Evolutionary conservation across 2,797 vertebrate genomes (phyloP), one percentile per base, ranked within the genome.

Genomic region (Anguilla megastoma): DNA sequence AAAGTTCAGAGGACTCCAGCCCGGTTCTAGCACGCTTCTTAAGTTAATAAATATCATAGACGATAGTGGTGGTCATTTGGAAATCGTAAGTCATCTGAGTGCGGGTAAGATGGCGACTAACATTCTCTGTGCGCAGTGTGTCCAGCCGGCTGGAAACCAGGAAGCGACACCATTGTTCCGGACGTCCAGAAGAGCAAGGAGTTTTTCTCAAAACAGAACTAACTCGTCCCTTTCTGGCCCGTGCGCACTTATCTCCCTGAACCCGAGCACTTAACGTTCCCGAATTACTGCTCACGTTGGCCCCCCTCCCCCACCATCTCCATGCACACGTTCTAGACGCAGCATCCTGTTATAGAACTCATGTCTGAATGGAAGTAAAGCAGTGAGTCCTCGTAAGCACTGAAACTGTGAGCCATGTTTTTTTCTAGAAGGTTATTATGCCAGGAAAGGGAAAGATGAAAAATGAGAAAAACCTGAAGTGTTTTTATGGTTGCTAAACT

Each of bases 131-230:
- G 16, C 79, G 0, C 91, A 98, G 98, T 99, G 84, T 99, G 98
- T 91, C 98, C 98, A 0, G 97, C 97, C 45, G 97, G 97, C 88
- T 99, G 98, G 98, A 97, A 96, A 90, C 98, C 98, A 0, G 98
- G 98, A 0, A 96, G 95, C 0, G 97, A 97, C 91, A 99, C 98
- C 0, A 99, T 99, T 88, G 87, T 97, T 88, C 98, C 98, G 0
- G 97, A 96, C 0, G 96, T 98, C 14, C 90, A 97, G n/a, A 97
- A 97, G 92, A 98, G 98, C 95, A 98, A 98, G 93, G 94, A 92
- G 0, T 98, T 94, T 90, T 98, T 99, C 92, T 95, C 97, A 87
- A 98, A 98, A 92, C 97, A 98, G 93, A 48, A 85, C 16, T 88
- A 66, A 85, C 1, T 36, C 2, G 33, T 45, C 27, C n/a, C 18